phyloP scores from a whole-genome alignment of 2,113 vertebrate species.

The Cepphus grylle region DNA sequence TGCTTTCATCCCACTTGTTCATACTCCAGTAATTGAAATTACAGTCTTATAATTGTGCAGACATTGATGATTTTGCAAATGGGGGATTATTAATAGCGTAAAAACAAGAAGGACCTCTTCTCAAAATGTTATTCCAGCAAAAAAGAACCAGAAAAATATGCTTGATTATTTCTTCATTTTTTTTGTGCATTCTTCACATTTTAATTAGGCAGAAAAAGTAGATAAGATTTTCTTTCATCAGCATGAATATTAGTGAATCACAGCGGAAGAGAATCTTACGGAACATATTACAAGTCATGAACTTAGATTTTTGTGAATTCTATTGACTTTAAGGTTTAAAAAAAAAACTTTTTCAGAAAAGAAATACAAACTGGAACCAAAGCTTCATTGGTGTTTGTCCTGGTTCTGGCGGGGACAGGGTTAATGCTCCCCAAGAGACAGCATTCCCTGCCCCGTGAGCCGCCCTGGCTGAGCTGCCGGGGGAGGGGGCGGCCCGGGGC shows the following conservation, averaged over 20 bases:
- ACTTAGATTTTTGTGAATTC: not conserved
- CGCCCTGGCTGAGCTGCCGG: no score
- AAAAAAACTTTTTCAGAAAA: not conserved
- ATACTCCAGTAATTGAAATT: slow-evolving; percentile 64
- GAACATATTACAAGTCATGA: not conserved
- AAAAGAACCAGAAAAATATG: slow-evolving; percentile 53
- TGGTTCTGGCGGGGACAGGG: no score
- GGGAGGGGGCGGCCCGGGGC: no score
- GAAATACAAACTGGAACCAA: not conserved
- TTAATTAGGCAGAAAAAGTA: slow-evolving; percentile 54
- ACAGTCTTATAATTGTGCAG: slow-evolving; percentile 59
- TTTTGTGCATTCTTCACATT: slow-evolving; percentile 49
- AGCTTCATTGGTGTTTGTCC: not conserved
- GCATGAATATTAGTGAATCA: slow-evolving; percentile 49
- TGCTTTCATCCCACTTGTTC: slow-evolving; percentile 63
- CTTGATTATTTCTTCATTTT: slow-evolving; percentile 58
- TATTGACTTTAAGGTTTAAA: not conserved
- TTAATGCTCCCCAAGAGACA: no score
- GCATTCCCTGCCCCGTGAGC: no score
- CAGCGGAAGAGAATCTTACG: not conserved
- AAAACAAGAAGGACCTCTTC: slow-evolving; percentile 52
- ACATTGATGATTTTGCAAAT: slow-evolving; percentile 66
- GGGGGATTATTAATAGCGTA: slow-evolving; percentile 53
- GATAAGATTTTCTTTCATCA: slow-evolving; percentile 62
- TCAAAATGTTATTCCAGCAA: slow-evolving; percentile 53